Percentiles rank a stretch among this genome's conserved stretches.
phyloP scores from a whole-genome alignment of 2,888 invertebrate genomes.

The Mythimna ferrago region DNA sequence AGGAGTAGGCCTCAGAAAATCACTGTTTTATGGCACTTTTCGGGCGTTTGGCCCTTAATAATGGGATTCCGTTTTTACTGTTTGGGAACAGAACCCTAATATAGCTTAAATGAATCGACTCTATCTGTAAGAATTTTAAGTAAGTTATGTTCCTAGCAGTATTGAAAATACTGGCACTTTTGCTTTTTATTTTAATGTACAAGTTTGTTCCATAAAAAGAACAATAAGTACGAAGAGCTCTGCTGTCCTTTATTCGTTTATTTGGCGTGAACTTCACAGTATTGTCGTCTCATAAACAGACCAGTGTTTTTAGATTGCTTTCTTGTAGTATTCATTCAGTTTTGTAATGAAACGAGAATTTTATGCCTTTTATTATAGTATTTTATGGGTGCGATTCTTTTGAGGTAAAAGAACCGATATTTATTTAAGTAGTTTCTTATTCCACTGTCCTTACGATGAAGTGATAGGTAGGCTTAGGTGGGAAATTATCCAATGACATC shows the following conservation, averaged over 20 bases:
- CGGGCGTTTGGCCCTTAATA: too few species aligned
- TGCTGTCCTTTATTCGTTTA: constrained; percentile 48
- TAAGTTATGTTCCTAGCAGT: neutral
- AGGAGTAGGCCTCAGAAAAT: too few species aligned
- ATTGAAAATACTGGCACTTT: constrained; percentile 3
- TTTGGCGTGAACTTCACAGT: constrained; percentile 56
- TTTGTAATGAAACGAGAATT: constrained; percentile 25
- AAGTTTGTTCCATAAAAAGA: constrained; percentile 38
- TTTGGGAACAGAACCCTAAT: too few species aligned
- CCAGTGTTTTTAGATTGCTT: constrained; percentile 48
- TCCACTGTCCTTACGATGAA: too few species aligned
- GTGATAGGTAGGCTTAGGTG: too few species aligned
- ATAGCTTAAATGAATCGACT: neutral
- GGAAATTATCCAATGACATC: too few species aligned
- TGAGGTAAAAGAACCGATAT: neutral
- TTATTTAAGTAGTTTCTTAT: too few species aligned
- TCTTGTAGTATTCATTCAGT: constrained; percentile 15
- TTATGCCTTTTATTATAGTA: constrained; percentile 4
- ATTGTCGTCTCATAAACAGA: constrained; percentile 47
- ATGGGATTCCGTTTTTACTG: too few species aligned
- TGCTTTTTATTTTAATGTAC: neutral
- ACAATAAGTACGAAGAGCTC: constrained; percentile 31
- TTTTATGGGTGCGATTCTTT: neutral
- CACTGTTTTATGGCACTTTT: too few species aligned
- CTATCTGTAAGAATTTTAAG: neutral